These are phyloP conservation scores for Sepioteuthis lessoniana DNA, from an alignment of 2,888 invertebrate species.

Conservation along the genomic window DNA sequence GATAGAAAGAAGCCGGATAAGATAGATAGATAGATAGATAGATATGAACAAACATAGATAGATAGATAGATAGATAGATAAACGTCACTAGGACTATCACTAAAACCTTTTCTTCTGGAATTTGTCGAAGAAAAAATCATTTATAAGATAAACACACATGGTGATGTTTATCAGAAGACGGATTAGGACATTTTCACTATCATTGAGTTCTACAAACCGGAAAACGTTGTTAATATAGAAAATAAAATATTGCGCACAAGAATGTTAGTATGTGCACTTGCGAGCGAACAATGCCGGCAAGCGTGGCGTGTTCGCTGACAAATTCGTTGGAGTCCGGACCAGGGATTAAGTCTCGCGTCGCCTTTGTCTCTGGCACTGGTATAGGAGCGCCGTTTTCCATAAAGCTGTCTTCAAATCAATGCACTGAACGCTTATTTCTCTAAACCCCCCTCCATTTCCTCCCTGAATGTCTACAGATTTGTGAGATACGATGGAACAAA, in stretches of 20 bases:
- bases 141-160: not conserved
- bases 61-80: not conserved
- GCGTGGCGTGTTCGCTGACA: not conserved
- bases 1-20: too few species aligned
- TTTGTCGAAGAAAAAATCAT: not conserved
- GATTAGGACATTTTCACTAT: not conserved
- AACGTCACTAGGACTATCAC: too few species aligned
- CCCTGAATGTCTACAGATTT: not conserved
- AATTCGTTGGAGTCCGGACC: not conserved
- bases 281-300: not conserved
- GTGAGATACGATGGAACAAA: not conserved
- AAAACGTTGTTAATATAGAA: not conserved
- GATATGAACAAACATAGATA: not conserved
- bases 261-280: not conserved
- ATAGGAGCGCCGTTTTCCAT: not conserved
- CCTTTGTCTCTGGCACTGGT: constrained; percentile 2
- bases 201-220: not conserved
- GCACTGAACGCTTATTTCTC: not conserved
- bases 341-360: not conserved
- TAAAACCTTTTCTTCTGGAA: not conserved
- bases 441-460: not conserved
- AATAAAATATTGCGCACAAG: not conserved
- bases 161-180: not conserved
- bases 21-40: not conserved
- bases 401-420: not conserved